Percentiles rank a stretch among this genome's conserved stretches.
Conservation (phyloP, 2,797 vertebrate genomes). For the Urosaurus nigricauda region DNA sequence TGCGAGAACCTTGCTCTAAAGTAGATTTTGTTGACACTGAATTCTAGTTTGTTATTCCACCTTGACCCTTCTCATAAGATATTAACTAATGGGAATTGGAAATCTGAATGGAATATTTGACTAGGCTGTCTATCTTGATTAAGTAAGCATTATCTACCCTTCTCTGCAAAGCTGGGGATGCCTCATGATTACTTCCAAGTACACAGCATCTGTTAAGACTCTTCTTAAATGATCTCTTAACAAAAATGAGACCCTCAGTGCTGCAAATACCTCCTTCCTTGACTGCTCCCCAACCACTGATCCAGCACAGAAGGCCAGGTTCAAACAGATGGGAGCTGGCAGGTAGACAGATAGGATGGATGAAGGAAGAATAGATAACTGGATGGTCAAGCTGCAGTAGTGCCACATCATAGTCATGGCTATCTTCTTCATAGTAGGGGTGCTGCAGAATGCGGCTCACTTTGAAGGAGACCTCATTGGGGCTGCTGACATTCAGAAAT, state of each 20-base stretch:
- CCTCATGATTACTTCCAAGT: too few species aligned
- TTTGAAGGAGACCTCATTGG: constrained; percentile 86
- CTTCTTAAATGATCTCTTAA: background rate
- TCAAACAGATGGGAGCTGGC: constrained; percentile 87
- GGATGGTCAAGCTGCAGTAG: constrained; percentile 89
- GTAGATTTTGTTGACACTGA: background rate
- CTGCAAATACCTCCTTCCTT: constrained; percentile 84
- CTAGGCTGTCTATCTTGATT: background rate
- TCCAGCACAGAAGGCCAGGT: constrained; percentile 90
- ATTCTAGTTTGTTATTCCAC: background rate
- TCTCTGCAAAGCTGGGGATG: background rate
- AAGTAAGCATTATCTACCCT: background rate
- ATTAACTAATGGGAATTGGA: too few species aligned
- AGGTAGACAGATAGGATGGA: constrained; percentile 89
- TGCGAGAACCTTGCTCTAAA: background rate
- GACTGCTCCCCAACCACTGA: constrained; percentile 92
- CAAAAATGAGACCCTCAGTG: background rate
- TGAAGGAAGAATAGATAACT: constrained; percentile 75
- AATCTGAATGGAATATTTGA: background rate
- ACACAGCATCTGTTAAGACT: background rate
- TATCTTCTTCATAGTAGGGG: constrained; percentile 89
- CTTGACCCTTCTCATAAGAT: too few species aligned
- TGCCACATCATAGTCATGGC: constrained; percentile 92
- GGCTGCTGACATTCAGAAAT: constrained; percentile 79
- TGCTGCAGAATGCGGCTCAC: constrained; percentile 88